Evolutionary conservation across 2,888 invertebrate genomes (phyloP).

Genomic region (Liposcelis brunnea): DNA sequence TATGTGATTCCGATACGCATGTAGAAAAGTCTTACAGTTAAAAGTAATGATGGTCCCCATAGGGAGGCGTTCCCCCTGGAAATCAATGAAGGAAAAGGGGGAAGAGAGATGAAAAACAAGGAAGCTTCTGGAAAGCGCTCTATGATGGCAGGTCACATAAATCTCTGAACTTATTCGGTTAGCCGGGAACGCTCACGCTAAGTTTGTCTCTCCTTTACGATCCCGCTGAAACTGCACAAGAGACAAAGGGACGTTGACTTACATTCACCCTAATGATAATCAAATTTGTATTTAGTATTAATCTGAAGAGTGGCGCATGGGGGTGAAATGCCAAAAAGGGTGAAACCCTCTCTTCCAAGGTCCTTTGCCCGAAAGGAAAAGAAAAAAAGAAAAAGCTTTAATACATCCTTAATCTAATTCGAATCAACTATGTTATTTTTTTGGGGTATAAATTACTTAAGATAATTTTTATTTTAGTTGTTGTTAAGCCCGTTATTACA

Average conservation of each 20-base stretch:
- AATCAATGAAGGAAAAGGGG: too few species aligned
- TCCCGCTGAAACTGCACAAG: not conserved
- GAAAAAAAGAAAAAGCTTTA: too few species aligned
- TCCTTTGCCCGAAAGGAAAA: too few species aligned
- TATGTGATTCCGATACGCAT: too few species aligned
- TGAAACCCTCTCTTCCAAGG: not conserved
- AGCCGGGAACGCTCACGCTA: not conserved
- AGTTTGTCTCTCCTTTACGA: not conserved
- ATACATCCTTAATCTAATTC: slow-evolving; percentile 5
- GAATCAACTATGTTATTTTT: slow-evolving; percentile 8
- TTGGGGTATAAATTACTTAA: slow-evolving; percentile 10
- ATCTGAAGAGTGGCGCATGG: slow-evolving; percentile 12
- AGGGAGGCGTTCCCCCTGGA: too few species aligned
- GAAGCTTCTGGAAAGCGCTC: slow-evolving; percentile 1
- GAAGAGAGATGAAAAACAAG: too few species aligned
- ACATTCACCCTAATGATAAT: slow-evolving; percentile 11
- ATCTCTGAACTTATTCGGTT: slow-evolving; percentile 8
- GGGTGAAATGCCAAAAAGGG: slow-evolving; percentile 4
- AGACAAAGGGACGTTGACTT: not conserved
- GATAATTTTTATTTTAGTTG: too few species aligned
- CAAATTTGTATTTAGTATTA: slow-evolving; percentile 15
- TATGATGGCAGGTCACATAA: slow-evolving; percentile 1
- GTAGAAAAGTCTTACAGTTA: too few species aligned
- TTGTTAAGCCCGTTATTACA: too few species aligned
- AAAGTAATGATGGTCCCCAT: too few species aligned